Evolutionary conservation across 2,113 vertebrate species (phyloP), one percentile per base, ranked within the genome.

Genomic region (Alethe castanea): DNA sequence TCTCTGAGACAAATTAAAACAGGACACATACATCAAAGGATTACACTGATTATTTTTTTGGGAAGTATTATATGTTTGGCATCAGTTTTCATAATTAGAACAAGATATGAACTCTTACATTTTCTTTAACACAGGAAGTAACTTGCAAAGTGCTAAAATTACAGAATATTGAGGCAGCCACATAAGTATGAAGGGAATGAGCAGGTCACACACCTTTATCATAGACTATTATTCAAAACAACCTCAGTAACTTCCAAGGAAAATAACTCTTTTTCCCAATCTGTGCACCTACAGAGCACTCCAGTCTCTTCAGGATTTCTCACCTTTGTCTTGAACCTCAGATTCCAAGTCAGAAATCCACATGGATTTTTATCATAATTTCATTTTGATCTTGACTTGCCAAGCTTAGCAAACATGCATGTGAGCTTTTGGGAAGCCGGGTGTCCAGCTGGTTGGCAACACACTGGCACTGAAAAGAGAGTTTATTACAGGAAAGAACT

Each of bases 241-340:
- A 78, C 11, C 3, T 8, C 60, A 66, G 33, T 13, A 81, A 45
- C 33, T 59, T 78, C 56, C 60, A 86, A 83, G 48, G 44, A 81
- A 88, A 78, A 26, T 36, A 71, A 33, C 14, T 53, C 47, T 10
- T 60, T 45, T 81, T 64, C 45, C 53, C 77, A 67, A 8, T 36
- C 36, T 47, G 26, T 25, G 29, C 23, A 81, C 24, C 72, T 83
- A 48, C 0, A 1, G 35, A 83, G 33, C 60, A 86, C 40, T 86
- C 42, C 25, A 13, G 11, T 66, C 71, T 61, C 71, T 73, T 67
- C 38, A 79, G 44, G 36, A 78, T 48, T 94, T 92, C 86, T 95
- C 91, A 96, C 71, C 81, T 89, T 87, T 79, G 73, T 67, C 78
- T 91, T 86, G 72, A 94, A 78, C 29, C 53, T 94, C 86, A 92